Conservation (phyloP, 2,113 vertebrate genomes). For the Abramis brama region DNA sequence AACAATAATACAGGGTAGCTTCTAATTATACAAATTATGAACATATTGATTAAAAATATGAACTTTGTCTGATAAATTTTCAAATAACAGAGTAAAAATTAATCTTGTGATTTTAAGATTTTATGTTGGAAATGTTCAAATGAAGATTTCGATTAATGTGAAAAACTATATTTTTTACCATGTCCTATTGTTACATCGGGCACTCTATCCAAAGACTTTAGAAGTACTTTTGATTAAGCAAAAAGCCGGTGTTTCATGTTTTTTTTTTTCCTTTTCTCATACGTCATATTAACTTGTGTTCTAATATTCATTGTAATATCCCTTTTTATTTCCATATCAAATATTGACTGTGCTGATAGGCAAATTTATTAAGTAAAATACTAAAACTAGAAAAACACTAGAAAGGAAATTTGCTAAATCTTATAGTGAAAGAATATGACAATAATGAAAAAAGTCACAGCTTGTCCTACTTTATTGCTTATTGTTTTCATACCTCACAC, state of each 20-base stretch:
- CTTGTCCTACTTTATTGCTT: background rate
- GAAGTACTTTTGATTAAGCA: constrained; percentile 32
- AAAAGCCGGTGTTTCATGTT: background rate
- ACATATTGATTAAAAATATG: too few relatives aligned
- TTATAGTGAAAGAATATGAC: background rate
- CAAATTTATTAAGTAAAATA: background rate
- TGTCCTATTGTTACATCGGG: background rate
- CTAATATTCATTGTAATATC: background rate
- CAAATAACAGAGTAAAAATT: too few relatives aligned
- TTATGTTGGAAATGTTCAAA: too few relatives aligned
- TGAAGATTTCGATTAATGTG: too few relatives aligned
- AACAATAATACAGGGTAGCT: background rate
- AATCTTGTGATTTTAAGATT: too few relatives aligned
- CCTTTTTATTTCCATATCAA: background rate
- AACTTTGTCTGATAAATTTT: too few relatives aligned
- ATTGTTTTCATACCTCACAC: constrained; percentile 77
- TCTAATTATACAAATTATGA: background rate
- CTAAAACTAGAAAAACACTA: background rate
- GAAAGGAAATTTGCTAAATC: too few relatives aligned
- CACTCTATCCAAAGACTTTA: background rate
- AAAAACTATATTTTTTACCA: background rate
- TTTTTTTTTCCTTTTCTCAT: background rate
- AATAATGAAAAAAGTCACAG: background rate
- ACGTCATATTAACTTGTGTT: background rate
- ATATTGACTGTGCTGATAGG: background rate